Conservation (phyloP, 2,113 vertebrate species). For the Pseudois nayaur region DNA sequence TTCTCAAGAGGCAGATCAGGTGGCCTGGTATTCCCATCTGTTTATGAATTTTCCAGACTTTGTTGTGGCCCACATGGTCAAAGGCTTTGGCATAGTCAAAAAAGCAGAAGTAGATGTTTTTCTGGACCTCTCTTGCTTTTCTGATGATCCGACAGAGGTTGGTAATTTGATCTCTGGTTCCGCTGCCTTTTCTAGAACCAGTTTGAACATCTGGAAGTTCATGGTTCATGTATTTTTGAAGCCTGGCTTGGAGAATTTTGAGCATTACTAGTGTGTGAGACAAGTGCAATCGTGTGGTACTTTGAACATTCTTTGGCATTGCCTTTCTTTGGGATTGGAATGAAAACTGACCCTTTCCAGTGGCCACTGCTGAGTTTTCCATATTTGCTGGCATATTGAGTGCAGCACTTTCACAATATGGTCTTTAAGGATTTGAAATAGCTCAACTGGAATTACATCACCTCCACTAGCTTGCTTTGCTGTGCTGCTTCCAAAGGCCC, state of each 20-base stretch:
- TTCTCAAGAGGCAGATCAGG: not conserved
- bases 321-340: not conserved
- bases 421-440: not conserved
- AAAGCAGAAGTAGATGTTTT: not conserved
- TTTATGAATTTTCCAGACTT: not conserved
- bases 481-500: not conserved
- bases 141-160: not conserved
- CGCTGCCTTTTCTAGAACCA: not conserved
- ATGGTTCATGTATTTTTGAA: not conserved
- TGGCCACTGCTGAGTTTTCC: not conserved
- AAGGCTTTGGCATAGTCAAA: not conserved
- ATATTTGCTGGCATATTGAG: not conserved
- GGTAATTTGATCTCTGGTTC: not conserved
- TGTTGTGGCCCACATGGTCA: not conserved
- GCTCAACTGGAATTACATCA: not conserved
- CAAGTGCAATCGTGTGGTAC: fast-evolving
- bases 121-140: not conserved
- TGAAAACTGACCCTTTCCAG: not conserved
- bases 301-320: not conserved
- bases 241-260: not conserved
- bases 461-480: not conserved
- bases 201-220: not conserved
- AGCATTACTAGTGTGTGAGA: not conserved
- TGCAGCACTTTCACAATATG: not conserved
- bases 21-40: not conserved